Percentiles rank a stretch among this genome's conserved stretches.
These are phyloP conservation scores for Ceratotherium simum DNA, from an alignment of 2,113 vertebrate genomes.

Conservation along the genomic window DNA sequence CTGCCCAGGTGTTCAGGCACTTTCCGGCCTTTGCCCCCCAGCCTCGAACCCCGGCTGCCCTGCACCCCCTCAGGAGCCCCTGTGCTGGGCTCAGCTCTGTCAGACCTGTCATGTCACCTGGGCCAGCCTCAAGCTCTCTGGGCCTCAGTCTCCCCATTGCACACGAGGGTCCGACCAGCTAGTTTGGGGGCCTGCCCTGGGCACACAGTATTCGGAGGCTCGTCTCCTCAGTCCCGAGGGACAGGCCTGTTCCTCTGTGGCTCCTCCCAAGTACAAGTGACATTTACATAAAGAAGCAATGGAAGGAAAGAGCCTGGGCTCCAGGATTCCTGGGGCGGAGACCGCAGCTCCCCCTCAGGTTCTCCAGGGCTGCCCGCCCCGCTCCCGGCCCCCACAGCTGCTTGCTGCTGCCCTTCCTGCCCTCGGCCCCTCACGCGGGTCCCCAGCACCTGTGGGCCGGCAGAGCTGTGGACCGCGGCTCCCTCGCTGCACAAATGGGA, in stretches of 20 bases:
- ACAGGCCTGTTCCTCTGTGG: not conserved
- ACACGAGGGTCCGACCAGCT: not conserved
- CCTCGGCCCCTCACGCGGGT: not conserved
- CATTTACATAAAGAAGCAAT: slow-evolving; percentile 1
- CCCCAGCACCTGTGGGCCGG: not conserved
- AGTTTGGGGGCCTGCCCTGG: not conserved
- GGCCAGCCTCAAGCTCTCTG: too few species aligned
- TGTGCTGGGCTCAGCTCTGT: not conserved
- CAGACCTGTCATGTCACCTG: not conserved
- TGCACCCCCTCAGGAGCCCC: not conserved
- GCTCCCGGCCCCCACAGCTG: too few species aligned
- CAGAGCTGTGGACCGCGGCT: not conserved
- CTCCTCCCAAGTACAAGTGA: not conserved
- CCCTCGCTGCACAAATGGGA: not conserved
- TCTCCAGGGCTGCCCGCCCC: not conserved
- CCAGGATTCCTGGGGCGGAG: too few species aligned
- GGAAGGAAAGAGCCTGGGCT: not conserved
- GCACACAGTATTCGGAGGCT: too few species aligned
- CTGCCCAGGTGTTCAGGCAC: not conserved
- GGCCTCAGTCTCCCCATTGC: not conserved
- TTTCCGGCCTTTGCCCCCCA: not conserved
- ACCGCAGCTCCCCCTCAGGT: not conserved
- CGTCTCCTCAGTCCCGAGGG: not conserved
- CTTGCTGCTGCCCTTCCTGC: not conserved
- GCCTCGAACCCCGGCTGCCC: not conserved